A percentile compares a stretch with the other conserved stretches of the same genome.
Conservation (phyloP, 2,888 invertebrate genomes). For the Buathra laborator region DNA sequence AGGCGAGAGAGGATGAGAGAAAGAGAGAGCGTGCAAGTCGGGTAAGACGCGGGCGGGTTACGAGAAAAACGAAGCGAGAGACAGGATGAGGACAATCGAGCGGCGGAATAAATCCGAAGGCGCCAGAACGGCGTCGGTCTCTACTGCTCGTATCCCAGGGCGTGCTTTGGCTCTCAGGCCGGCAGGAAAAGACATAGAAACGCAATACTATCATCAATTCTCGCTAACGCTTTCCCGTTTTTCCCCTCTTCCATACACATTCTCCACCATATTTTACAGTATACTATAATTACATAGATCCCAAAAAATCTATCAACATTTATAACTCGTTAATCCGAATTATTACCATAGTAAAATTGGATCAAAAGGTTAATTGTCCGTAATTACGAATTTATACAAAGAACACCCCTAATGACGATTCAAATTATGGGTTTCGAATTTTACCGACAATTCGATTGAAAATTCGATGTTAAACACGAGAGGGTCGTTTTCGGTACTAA, state of each 20-base stretch:
- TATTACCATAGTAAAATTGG: too few species aligned
- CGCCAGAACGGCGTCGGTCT: slow-evolving; percentile 80
- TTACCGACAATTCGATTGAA: slow-evolving; percentile 34
- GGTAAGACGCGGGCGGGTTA: slow-evolving; percentile 37
- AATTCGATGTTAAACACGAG: slow-evolving; percentile 28
- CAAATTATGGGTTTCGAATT: slow-evolving; percentile 40
- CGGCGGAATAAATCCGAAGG: slow-evolving; percentile 75
- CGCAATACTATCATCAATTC: slow-evolving; percentile 32
- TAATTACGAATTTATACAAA: neutral
- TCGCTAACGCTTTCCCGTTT: slow-evolving; percentile 28
- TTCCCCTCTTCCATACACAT: neutral
- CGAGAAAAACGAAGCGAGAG: slow-evolving; percentile 43
- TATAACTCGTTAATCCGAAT: too few species aligned
- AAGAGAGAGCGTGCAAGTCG: slow-evolving; percentile 44
- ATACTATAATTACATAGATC: slow-evolving; percentile 2
- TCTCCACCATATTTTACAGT: neutral
- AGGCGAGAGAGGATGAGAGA: neutral
- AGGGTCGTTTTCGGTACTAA: slow-evolving; percentile 34
- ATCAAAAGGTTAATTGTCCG: too few species aligned
- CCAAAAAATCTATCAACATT: too few species aligned
- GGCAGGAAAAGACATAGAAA: slow-evolving; percentile 46
- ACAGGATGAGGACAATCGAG: slow-evolving; percentile 61
- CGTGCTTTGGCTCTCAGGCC: slow-evolving; percentile 23
- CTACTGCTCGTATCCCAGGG: slow-evolving; percentile 59
- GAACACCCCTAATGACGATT: neutral